Base-by-base conservation (phyloP, 2,888 invertebrate genomes). In the Drosophila quinaria region DNA sequence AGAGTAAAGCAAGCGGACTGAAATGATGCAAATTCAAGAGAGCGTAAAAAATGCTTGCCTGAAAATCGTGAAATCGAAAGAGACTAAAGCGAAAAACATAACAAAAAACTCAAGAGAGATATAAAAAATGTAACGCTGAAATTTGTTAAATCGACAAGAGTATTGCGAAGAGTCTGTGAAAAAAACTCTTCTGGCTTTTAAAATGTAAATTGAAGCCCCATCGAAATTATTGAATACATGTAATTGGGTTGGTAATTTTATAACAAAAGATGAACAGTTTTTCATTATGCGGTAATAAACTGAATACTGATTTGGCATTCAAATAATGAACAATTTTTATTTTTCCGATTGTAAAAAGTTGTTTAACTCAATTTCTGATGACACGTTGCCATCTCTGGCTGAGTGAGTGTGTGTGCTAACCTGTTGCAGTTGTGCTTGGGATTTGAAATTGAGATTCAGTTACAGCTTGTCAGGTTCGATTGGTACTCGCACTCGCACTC, bases 381-480 rank as follows among this genome's bases (percentile, higher is more conserved):
- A 13, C 54, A 61, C 61, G 61, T 8, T 35, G 22, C 9, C 61
- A 61, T 61, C 54, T 13, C 61, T 44, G 35, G 3, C n/a, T 13
- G 22, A 37, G 37, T 35, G 8, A n/a, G 29, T 29, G 8, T 8
- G 29, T 29, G 41, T 22, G 15, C 10, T 15, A 62, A 63, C 63
- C 63, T 63, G 63, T 63, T 63, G 63, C 62, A 47, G 41, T 41
- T 47, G 39, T 39, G 39, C 56, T 49, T 37, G 58, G 62, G 62
- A 49, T 63, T 39, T 22, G 10, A 55, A 59, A 52, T 52, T 65
- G 46, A 60, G 44, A 46, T 51, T 60, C 39, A 52, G 33, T 65
- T 65, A 58, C 49, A 50, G 50, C 22, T n/a, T 52, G 59, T 50
- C 58, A 37, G 37, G 44, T 59, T 58, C 59, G 59, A 65, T 81